Conservation (phyloP, 2,888 invertebrate species). For the Salticus scenicus region DNA sequence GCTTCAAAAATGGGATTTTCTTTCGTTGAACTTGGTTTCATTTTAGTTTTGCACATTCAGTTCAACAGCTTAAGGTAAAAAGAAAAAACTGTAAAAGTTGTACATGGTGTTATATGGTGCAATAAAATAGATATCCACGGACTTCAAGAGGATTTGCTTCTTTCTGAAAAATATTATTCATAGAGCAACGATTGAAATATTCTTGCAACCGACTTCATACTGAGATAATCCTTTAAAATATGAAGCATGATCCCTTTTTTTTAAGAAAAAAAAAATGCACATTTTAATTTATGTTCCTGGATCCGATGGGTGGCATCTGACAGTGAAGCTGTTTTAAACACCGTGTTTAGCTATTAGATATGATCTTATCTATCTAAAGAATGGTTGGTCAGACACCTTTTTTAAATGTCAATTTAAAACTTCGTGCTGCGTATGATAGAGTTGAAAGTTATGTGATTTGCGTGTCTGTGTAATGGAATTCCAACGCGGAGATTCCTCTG, state of each 20-base stretch:
- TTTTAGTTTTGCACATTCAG: not conserved
- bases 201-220: not conserved
- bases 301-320: not conserved
- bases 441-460: not conserved
- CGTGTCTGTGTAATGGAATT: not conserved
- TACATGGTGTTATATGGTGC: too few species aligned
- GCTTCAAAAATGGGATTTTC: not conserved
- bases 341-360: not conserved
- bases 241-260: not conserved
- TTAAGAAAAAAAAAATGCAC: not conserved
- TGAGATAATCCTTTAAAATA: slow-evolving; percentile 3
- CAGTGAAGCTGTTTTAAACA: not conserved
- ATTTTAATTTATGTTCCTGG: not conserved
- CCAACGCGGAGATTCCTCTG: not conserved
- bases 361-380: not conserved
- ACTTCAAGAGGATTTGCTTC: not conserved
- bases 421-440: not conserved
- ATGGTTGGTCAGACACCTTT: not conserved
- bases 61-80: too few species aligned
- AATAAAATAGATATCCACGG: not conserved
- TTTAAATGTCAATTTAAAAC: not conserved
- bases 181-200: not conserved
- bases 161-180: not conserved
- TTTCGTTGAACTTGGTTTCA: not conserved
- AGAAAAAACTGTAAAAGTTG: too few species aligned